phyloP scores from a whole-genome alignment of 2,113 vertebrate genomes.

The Elanoides forficatus region DNA sequence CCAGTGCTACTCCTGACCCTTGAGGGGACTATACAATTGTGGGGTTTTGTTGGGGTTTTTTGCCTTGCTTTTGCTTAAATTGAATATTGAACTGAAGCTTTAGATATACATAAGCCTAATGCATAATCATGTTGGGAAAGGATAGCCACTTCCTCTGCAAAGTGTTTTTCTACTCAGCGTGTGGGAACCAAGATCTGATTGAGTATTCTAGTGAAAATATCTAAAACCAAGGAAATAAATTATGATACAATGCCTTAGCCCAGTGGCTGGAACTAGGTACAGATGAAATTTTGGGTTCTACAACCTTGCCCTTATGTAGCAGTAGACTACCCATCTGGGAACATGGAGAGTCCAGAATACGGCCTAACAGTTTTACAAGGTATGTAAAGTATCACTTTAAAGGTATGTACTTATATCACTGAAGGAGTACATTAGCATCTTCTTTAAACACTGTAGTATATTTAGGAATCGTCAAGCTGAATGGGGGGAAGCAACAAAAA shows the following conservation, averaged over 20 bases:
- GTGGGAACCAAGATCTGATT: background rate
- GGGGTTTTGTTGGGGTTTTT: background rate
- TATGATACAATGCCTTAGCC: background rate
- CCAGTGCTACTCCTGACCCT: fast-evolving
- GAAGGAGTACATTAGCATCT: background rate
- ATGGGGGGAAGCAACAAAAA: background rate
- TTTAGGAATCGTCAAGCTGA: background rate
- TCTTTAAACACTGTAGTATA: background rate
- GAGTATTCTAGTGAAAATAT: background rate
- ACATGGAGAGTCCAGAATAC: fast-evolving
- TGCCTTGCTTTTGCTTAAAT: background rate
- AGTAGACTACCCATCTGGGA: background rate
- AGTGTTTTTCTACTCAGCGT: background rate
- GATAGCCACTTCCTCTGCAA: background rate
- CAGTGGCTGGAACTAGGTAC: background rate
- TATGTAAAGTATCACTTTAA: too few relatives aligned
- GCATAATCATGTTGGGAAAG: fast-evolving
- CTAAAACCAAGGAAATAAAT: background rate
- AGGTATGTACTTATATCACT: fast-evolving
- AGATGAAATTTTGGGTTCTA: background rate
- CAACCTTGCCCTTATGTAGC: background rate
- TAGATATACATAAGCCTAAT: background rate
- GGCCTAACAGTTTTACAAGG: fast-evolving
- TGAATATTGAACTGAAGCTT: background rate
- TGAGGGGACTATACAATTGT: background rate